Percentiles rank a stretch among this genome's conserved stretches.
phyloP scores from a whole-genome alignment of 2,113 vertebrate species.

The Dermatemys mawii region DNA sequence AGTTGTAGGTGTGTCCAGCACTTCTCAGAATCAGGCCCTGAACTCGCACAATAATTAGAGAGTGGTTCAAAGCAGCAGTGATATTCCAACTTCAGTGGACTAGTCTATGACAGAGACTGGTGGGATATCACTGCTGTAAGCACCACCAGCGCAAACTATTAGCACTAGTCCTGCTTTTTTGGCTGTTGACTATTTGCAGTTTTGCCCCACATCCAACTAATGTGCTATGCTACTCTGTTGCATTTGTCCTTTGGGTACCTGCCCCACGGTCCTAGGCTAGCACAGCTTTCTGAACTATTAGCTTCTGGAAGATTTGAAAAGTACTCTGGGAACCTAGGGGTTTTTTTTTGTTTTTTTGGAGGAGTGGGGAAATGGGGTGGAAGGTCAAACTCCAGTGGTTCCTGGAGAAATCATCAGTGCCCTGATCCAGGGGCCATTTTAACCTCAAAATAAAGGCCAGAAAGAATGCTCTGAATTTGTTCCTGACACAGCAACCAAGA shows the following conservation, averaged over 20 bases:
- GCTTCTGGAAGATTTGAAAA: neutral
- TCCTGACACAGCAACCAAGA: neutral
- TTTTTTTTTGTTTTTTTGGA: too few species aligned
- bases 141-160: accelerated
- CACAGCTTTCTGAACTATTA: neutral
- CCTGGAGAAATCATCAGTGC: neutral
- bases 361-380: neutral
- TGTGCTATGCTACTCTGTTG: neutral
- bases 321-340: neutral
- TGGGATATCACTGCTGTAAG: accelerated
- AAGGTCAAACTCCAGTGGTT: neutral
- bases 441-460: neutral
- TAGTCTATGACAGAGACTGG: neutral
- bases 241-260: too few species aligned
- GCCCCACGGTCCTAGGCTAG: neutral
- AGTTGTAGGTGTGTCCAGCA: constrained; percentile 62
- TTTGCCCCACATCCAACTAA: neutral
- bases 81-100: neutral
- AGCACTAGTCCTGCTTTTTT: accelerated
- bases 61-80: constrained; percentile 47
- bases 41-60: constrained; percentile 64
- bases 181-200: neutral
- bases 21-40: constrained; percentile 6
- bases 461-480: neutral
- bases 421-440: neutral